Evolutionary conservation across 2,888 invertebrate genomes (phyloP).

Genomic region (Operophtera brumata): DNA sequence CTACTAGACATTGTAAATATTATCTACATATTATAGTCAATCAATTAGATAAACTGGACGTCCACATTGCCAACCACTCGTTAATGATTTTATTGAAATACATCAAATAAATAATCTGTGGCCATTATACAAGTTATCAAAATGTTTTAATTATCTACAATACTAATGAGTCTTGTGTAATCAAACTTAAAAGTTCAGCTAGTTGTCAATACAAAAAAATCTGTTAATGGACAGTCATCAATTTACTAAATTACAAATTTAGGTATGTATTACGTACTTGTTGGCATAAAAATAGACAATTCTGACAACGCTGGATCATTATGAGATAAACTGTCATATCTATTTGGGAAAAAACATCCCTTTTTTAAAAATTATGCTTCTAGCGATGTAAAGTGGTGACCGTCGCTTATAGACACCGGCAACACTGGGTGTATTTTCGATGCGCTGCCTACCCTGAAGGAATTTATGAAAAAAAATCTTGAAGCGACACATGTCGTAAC

Average conservation of each 20-base stretch:
- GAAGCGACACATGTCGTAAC: too few relatives aligned
- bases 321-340: too few relatives aligned
- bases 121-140: slow-evolving; percentile 7
- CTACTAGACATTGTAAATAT: slow-evolving; percentile 48
- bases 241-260: too few relatives aligned
- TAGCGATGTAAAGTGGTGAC: too few relatives aligned
- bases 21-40: slow-evolving; percentile 44
- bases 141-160: neutral
- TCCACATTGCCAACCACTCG: slow-evolving; percentile 44
- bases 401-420: too few relatives aligned
- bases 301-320: too few relatives aligned
- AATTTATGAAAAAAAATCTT: too few relatives aligned
- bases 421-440: too few relatives aligned
- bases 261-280: neutral
- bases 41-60: slow-evolving; percentile 43
- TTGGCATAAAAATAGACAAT: neutral
- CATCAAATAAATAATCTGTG: slow-evolving; percentile 1
- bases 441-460: too few relatives aligned
- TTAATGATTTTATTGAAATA: slow-evolving; percentile 32
- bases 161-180: neutral
- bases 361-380: too few relatives aligned
- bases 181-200: slow-evolving; percentile 7
- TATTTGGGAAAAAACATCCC: too few relatives aligned
- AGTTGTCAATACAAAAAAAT: slow-evolving; percentile 6
- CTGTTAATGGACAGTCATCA: neutral